These are phyloP conservation scores for Patella caerulea DNA, from an alignment of 2,888 invertebrate species.

Conservation along the genomic window DNA sequence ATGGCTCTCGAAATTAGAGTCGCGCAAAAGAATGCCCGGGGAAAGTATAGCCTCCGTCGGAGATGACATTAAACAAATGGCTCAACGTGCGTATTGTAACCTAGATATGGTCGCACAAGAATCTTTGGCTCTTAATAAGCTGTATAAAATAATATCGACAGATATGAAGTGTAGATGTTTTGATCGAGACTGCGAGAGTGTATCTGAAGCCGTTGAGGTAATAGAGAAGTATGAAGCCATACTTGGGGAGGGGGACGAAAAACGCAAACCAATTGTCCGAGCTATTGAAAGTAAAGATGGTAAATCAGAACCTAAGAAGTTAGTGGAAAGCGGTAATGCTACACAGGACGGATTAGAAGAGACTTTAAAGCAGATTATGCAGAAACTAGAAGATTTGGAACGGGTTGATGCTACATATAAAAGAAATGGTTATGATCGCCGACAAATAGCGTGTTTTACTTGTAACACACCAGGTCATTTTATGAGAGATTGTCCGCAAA, in stretches of 20 bases:
- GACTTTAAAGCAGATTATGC: slow-evolving; percentile 4
- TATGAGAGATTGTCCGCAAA: slow-evolving; percentile 17
- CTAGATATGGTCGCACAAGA: slow-evolving; percentile 32
- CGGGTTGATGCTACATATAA: not conserved
- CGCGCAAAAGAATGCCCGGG: slow-evolving; percentile 4
- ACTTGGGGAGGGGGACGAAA: slow-evolving; percentile 25
- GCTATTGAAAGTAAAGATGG: slow-evolving; percentile 14
- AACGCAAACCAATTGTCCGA: slow-evolving; percentile 19
- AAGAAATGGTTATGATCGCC: not conserved
- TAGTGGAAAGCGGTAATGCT: not conserved
- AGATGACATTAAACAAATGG: slow-evolving; percentile 31
- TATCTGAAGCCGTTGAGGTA: slow-evolving; percentile 34
- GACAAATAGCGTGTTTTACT: slow-evolving; percentile 8
- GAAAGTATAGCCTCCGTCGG: slow-evolving; percentile 26
- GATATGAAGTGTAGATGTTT: slow-evolving; percentile 40
- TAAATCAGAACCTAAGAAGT: not conserved
- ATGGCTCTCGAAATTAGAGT: not conserved
- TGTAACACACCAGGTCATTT: slow-evolving; percentile 25
- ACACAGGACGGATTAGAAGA: slow-evolving; percentile 5
- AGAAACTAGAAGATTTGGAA: slow-evolving; percentile 17
- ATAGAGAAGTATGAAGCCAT: slow-evolving; percentile 36
- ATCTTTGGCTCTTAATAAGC: slow-evolving; percentile 31
- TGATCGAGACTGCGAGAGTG: slow-evolving; percentile 32
- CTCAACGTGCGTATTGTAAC: slow-evolving; percentile 27
- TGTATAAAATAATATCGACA: slow-evolving; percentile 29